Evolutionary conservation across 64 coral and sea anemone species (phyloP).

Genomic region (Trachythela sp.): DNA sequence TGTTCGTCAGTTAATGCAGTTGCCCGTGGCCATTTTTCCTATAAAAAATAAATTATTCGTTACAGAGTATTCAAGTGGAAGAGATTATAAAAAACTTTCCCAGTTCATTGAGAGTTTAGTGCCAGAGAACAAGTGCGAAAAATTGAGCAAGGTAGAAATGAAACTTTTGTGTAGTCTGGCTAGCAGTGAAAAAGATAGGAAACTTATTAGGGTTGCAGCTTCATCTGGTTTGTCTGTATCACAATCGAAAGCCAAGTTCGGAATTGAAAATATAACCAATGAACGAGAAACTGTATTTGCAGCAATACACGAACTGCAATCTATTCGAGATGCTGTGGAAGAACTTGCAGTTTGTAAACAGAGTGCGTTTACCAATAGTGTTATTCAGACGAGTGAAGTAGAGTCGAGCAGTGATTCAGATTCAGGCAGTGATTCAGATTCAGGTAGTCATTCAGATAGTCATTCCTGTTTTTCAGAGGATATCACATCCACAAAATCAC

Average conservation of each 20-base stretch:
- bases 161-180: constrained; percentile 43
- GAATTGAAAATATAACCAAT: constrained; percentile 26
- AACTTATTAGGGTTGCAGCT: constrained; percentile 45
- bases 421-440: background rate
- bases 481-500: background rate
- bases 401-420: background rate
- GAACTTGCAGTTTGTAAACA: constrained; percentile 16
- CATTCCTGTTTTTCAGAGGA: too few relatives aligned
- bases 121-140: background rate
- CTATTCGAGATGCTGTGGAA: constrained; percentile 41
- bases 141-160: constrained; percentile 28
- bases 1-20: constrained; percentile 35
- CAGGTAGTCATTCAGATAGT: background rate
- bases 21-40: constrained; percentile 44
- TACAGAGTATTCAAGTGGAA: background rate
- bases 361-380: background rate
- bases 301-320: constrained; percentile 26
- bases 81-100: constrained; percentile 20
- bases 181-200: constrained; percentile 41
- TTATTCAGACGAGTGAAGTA: background rate
- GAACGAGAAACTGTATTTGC: constrained; percentile 36
- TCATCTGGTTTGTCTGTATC: constrained; percentile 30
- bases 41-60: constrained; percentile 45
- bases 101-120: background rate
- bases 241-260: constrained; percentile 24